Evolutionary conservation across 2,888 invertebrate species (phyloP), one percentile per base, ranked within the genome.

Genomic region (Tubiluchus corallicola): DNA sequence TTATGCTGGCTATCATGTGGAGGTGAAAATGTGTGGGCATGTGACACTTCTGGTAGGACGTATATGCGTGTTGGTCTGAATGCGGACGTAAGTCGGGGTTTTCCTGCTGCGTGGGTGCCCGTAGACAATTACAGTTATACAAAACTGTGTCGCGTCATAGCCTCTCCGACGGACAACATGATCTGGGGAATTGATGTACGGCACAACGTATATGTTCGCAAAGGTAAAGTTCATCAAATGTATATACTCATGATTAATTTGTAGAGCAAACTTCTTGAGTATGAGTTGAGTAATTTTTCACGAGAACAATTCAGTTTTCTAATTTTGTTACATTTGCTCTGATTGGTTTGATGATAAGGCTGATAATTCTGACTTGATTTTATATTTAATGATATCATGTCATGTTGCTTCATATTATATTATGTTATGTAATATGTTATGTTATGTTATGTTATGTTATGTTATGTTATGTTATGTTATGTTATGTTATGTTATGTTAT

Each of bases 141-240:
- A n/a, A 29, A 29, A n/a, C 9, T 29, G 29, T 29, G 29, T 17
- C 45, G 69, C 68, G 65, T 66, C 3, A 63, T 58, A 51, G 63
- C 62, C 37, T 63, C 64, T 5, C 57, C 62, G 13, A 55, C 55
- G 21, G 56, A 56, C 2, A 57, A 53, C 45, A 62, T 64, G 57
- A 65, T 71, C 2, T 71, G 71, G 71, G 70, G 68, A 1, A 51
- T 70, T 20, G 70, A 71, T 54, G 63, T 60, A 41, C 58, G 59
- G 21, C 55, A 60, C 17, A 63, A 64, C 50, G 61, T 69, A 3
- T 71, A 68, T 53, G 68, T 66, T 0, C 55, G 71, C 47, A 61
- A 64, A 49, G 69, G 65, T 2, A 62, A n/a, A n/a, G n/a, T n/a
- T n/a, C n/a, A n/a, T n/a, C n/a, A n/a, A n/a, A n/a, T n/a, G n/a